Evolutionary conservation across 2,113 vertebrate genomes (phyloP), one percentile per base, ranked within the genome.

Genomic region (Grallaria varia): DNA sequence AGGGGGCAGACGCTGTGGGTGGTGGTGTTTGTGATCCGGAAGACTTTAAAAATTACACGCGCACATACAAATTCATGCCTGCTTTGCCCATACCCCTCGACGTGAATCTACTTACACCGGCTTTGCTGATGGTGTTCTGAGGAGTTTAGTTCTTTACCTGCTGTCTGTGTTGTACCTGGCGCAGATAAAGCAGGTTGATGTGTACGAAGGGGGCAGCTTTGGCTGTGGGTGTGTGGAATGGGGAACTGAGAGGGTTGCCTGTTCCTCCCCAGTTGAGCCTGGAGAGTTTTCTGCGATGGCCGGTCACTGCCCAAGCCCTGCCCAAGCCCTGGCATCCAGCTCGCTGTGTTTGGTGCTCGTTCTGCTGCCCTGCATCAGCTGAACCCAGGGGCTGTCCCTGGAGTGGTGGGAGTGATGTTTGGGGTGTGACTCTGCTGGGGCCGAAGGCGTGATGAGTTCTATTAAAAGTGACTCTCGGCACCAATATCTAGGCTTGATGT

Each of bases 71-170:
- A 81, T 67, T 14, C 1, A 1, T 15, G 22, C 62, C 66, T 81
- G 39, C 19, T 71, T 71, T 83, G 25, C 23, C 31, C 12, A 0
- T 30, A 14, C 2, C 18, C 30, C 14, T 44, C 14, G 2, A 3
- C 7, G 3, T 7, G 40, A 30, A 6, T 14, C 11, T 18, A 1
- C 5, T 8, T 8, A 0, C 1, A 0, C 8, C 6, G 27, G 55
- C 12, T 45, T 58, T 49, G 37, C 47, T 49, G 58, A 50, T 75
- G 3, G 1, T 7, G 53, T 3, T 55, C 25, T 19, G 68, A 92
- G 63, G 45, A 66, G 72, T 14, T n/a, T 40, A 19, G 24, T 35
- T 37, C 10, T 47, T 52, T 64, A 10, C 47, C 42, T 40, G 18
- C 9, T 53, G 49, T 21, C 27, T 25, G 40, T 25, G 25, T 60